A percentile compares a stretch with the other conserved stretches of the same genome.
phyloP scores from a whole-genome alignment of 2,888 invertebrate species.

The Xestia rhomboidea region DNA sequence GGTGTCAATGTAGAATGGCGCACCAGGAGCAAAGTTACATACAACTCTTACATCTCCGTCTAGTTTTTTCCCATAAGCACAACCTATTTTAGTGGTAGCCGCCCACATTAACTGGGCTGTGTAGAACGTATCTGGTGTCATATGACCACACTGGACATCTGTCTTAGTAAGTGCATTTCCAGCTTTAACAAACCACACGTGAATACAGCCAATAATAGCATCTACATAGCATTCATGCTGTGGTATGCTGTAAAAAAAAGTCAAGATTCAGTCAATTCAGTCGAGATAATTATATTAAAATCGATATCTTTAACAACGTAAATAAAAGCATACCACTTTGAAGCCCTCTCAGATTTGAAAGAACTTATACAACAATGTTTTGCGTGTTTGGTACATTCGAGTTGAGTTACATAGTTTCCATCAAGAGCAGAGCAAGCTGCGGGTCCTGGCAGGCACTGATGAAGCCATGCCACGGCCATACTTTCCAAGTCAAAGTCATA shows the following conservation, averaged over 20 bases:
- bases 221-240: slow-evolving; percentile 81
- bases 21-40: slow-evolving; percentile 86
- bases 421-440: slow-evolving; percentile 84
- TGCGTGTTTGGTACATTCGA: slow-evolving; percentile 85
- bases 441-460: slow-evolving; percentile 85
- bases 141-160: slow-evolving; percentile 83
- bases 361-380: slow-evolving; percentile 77
- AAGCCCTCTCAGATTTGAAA: slow-evolving; percentile 56
- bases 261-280: slow-evolving; percentile 9
- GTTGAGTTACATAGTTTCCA: slow-evolving; percentile 79
- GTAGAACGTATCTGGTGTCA: slow-evolving; percentile 75
- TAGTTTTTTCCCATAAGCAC: slow-evolving; percentile 77
- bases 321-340: slow-evolving; percentile 74
- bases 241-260: slow-evolving; percentile 77
- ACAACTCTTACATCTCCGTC: slow-evolving; percentile 82
- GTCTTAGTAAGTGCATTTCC: slow-evolving; percentile 72
- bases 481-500: slow-evolving; percentile 85
- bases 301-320: not conserved
- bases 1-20: slow-evolving; percentile 78
- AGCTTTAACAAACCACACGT: slow-evolving; percentile 84
- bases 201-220: slow-evolving; percentile 83
- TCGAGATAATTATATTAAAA: not conserved
- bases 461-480: slow-evolving; percentile 83
- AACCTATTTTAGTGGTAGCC: slow-evolving; percentile 83
- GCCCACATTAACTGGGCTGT: slow-evolving; percentile 86